Percentiles rank a stretch among this genome's conserved stretches.
phyloP scores from a whole-genome alignment of 2,113 vertebrate genomes.

The Calidris pugnax region DNA sequence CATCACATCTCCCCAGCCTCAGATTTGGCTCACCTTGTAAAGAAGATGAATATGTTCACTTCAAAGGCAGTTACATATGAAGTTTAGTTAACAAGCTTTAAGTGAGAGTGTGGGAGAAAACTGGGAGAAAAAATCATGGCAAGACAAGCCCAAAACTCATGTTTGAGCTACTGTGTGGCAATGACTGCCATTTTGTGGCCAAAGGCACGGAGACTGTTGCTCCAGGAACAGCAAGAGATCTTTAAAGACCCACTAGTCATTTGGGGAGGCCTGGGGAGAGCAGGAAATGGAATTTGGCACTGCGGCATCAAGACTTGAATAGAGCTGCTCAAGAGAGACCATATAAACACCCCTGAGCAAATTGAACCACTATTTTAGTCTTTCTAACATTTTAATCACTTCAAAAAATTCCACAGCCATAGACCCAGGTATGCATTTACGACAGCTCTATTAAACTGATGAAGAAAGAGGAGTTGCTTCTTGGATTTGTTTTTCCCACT shows the following conservation, averaged over 20 bases:
- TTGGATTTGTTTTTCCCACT: neutral
- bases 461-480: neutral
- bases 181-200: neutral
- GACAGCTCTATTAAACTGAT: neutral
- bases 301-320: neutral
- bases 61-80: neutral
- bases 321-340: conserved; percentile 13
- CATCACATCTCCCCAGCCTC: neutral
- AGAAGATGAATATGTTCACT: neutral
- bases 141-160: neutral
- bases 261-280: neutral
- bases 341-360: conserved; percentile 11
- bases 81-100: neutral
- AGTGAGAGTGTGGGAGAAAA: neutral
- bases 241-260: neutral
- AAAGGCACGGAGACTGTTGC: neutral
- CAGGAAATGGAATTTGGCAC: neutral
- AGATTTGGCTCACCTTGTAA: neutral
- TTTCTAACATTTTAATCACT: conserved; percentile 12
- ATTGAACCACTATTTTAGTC: neutral
- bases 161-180: neutral
- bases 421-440: neutral
- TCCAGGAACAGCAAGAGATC: neutral
- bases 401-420: neutral
- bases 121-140: neutral